Conservation (phyloP, 2,113 vertebrate species). For the Microtus ochrogaster region DNA sequence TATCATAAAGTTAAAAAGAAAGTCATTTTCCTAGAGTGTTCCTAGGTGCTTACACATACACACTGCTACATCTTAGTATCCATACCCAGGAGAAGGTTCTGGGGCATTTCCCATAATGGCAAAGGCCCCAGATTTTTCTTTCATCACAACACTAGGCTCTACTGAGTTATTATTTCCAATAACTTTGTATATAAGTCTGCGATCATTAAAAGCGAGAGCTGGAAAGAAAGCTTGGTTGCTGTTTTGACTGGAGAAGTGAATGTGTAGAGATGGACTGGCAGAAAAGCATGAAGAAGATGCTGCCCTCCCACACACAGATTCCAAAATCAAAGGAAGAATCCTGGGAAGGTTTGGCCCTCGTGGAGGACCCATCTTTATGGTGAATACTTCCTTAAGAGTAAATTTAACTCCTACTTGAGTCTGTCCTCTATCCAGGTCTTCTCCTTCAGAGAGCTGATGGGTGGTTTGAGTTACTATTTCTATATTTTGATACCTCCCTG, state of each 20-base stretch:
- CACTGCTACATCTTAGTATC: not conserved
- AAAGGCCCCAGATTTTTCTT: not conserved
- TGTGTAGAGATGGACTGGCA: not conserved
- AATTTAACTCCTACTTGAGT: not conserved
- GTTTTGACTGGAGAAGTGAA: not conserved
- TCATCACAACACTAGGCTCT: not conserved
- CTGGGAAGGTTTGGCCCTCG: not conserved
- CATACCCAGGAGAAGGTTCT: not conserved
- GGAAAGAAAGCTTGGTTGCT: not conserved
- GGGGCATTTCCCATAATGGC: not conserved
- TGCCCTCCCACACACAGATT: not conserved
- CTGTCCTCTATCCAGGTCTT: not conserved
- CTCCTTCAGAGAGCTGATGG: not conserved
- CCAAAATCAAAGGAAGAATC: not conserved
- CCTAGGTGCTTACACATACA: not conserved
- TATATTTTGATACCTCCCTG: not conserved
- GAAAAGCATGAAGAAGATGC: not conserved
- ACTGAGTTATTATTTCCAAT: slow-evolving; percentile 2
- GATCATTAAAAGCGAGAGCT: not conserved
- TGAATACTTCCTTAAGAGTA: not conserved
- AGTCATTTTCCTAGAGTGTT: not conserved
- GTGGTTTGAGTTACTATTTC: not conserved
- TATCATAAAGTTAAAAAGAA: not conserved
- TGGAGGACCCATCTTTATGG: not conserved
- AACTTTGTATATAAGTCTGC: not conserved